Percentiles rank a stretch among this genome's conserved stretches.
Conservation (phyloP, 1,140 invertebrate species). For the Tachypleus tridentatus region DNA sequence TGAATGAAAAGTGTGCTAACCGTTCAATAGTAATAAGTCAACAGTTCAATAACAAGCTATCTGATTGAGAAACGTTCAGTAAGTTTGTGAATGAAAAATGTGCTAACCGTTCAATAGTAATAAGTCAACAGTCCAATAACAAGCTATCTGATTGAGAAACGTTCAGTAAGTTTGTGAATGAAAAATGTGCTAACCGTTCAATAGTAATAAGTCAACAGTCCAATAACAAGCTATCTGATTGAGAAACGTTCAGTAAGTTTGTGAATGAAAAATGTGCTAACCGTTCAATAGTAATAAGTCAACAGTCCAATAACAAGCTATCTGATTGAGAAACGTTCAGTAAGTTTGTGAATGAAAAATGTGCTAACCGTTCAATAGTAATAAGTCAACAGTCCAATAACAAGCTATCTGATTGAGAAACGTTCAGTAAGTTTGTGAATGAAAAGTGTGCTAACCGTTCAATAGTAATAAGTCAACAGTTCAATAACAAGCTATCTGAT, state of each 20-base stretch:
- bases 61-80: conserved; percentile 94
- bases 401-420: conserved; percentile 92
- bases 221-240: conserved; percentile 84
- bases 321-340: conserved; percentile 92
- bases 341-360: conserved; percentile 37
- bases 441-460: too few relatives aligned
- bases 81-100: conserved; percentile 30
- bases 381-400: conserved; percentile 79
- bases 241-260: conserved; percentile 88
- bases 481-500: conserved; percentile 88
- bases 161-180: conserved; percentile 56
- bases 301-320: conserved; percentile 88
- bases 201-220: too few relatives aligned
- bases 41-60: conserved; percentile 86
- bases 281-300: too few relatives aligned
- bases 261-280: too few relatives aligned
- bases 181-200: too few relatives aligned
- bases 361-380: too few relatives aligned
- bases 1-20: too few relatives aligned
- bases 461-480: too few relatives aligned
- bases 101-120: too few relatives aligned
- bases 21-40: too few relatives aligned
- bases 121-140: conserved; percentile 82
- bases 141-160: conserved; percentile 92
- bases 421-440: conserved; percentile 61